Percentiles rank a stretch among this genome's conserved stretches.
Conservation (phyloP, 2,113 vertebrate species). For the Hippocampus zosterae region DNA sequence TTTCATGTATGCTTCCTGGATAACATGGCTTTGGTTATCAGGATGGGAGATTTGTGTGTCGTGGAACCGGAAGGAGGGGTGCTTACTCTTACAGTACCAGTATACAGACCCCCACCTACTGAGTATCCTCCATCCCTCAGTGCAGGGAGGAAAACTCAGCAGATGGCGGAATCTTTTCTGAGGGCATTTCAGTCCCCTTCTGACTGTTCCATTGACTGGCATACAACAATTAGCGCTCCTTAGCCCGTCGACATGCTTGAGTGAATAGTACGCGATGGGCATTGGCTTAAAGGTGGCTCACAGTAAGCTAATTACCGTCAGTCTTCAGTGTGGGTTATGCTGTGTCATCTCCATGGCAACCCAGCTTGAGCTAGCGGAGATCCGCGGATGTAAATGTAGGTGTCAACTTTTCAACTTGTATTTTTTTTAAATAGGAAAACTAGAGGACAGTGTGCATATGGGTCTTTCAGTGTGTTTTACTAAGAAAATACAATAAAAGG, state of each 20-base stretch:
- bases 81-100: conserved; percentile 26
- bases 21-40: conserved; percentile 38
- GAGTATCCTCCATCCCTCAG: conserved; percentile 16
- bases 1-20: conserved; percentile 31
- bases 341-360: conserved; percentile 69
- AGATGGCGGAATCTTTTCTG: conserved; percentile 66
- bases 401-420: conserved; percentile 3
- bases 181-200: conserved; percentile 51
- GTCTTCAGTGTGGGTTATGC: conserved; percentile 49
- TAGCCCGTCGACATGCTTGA: background rate
- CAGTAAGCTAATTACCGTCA: conserved; percentile 65
- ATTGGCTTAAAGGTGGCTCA: conserved; percentile 56
- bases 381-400: conserved; percentile 45
- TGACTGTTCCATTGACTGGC: conserved; percentile 11
- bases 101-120: conserved; percentile 8
- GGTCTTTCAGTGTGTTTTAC: conserved; percentile 43
- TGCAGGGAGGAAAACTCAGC: conserved; percentile 43
- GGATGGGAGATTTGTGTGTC: conserved; percentile 39
- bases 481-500: conserved; percentile 47
- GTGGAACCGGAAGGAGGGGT: conserved; percentile 32
- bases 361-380: conserved; percentile 16
- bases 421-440: background rate
- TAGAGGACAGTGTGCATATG: conserved; percentile 18
- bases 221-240: background rate
- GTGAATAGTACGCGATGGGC: background rate